Evolutionary conservation across 2,797 vertebrate genomes (phyloP).

Genomic region (Cygnus olor): DNA sequence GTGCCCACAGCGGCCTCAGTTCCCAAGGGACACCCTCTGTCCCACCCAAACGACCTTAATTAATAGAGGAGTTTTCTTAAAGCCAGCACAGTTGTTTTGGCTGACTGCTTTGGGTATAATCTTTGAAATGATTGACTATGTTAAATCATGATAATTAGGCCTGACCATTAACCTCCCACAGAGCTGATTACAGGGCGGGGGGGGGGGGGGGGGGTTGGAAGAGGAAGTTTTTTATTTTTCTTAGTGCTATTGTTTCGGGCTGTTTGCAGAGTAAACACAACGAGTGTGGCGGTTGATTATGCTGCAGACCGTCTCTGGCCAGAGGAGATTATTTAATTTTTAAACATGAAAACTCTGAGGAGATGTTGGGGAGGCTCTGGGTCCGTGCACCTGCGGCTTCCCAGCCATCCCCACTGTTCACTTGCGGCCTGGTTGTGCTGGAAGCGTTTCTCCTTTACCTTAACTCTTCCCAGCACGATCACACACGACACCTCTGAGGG

Average conservation of each 20-base stretch:
- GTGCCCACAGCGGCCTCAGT: neutral
- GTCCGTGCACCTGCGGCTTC: neutral
- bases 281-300: slow-evolving; percentile 18
- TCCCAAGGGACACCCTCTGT: neutral
- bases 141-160: slow-evolving; percentile 60
- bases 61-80: neutral
- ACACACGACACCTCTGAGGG: neutral
- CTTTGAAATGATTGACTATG: slow-evolving; percentile 55
- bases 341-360: neutral
- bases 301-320: slow-evolving; percentile 5
- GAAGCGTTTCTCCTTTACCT: neutral
- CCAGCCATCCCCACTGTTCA: neutral
- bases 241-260: slow-evolving; percentile 49
- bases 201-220: slow-evolving; percentile 2
- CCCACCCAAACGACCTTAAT: neutral
- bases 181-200: slow-evolving; percentile 38
- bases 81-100: neutral
- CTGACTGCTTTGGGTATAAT: slow-evolving; percentile 47
- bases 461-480: neutral
- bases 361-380: neutral
- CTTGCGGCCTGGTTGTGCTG: neutral
- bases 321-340: neutral
- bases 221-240: slow-evolving; percentile 71
- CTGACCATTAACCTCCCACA: slow-evolving; percentile 65
- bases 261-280: slow-evolving; percentile 62